A percentile compares a stretch with the other conserved stretches of the same genome.
Evolutionary conservation across 2,888 invertebrate genomes (phyloP).

Genomic region (Acleris emargana): DNA sequence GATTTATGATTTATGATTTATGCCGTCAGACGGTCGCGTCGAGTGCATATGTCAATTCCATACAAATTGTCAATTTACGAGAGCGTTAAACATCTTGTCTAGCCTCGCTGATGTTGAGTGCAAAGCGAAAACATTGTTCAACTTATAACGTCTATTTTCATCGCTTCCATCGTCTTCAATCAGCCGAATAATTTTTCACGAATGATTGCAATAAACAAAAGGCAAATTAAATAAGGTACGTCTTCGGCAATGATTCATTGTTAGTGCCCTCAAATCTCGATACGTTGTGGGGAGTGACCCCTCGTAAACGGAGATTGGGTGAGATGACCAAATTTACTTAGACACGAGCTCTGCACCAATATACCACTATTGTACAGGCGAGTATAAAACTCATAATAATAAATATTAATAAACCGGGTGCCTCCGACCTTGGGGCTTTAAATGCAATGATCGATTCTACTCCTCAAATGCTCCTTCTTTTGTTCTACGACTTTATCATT

Average conservation of each 20-base stretch:
- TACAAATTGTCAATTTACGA: too few species aligned
- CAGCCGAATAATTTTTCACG: constrained; percentile 33
- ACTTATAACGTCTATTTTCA: not conserved
- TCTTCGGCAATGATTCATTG: constrained; percentile 70
- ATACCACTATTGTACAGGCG: constrained; percentile 57
- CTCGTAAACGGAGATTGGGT: constrained; percentile 76
- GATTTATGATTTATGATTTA: too few species aligned
- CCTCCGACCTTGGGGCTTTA: too few species aligned
- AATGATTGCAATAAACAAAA: constrained; percentile 50
- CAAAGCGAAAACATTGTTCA: not conserved
- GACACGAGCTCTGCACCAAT: constrained; percentile 69
- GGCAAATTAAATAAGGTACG: constrained; percentile 71
- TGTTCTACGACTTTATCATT: too few species aligned
- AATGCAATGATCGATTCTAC: too few species aligned
- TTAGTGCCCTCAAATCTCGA: constrained; percentile 75
- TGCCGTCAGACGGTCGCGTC: too few species aligned
- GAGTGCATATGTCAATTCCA: too few species aligned
- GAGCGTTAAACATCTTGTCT: too few species aligned
- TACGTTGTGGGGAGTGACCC: constrained; percentile 63
- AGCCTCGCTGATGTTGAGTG: too few species aligned
- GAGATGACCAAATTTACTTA: constrained; percentile 83
- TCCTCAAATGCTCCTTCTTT: too few species aligned
- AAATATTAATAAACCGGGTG: too few species aligned
- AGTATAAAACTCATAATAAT: not conserved
- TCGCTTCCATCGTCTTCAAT: not conserved